These are phyloP conservation scores for Antheraea mylitta DNA, from an alignment of 1,140 invertebrate genomes.

Conservation along the genomic window DNA sequence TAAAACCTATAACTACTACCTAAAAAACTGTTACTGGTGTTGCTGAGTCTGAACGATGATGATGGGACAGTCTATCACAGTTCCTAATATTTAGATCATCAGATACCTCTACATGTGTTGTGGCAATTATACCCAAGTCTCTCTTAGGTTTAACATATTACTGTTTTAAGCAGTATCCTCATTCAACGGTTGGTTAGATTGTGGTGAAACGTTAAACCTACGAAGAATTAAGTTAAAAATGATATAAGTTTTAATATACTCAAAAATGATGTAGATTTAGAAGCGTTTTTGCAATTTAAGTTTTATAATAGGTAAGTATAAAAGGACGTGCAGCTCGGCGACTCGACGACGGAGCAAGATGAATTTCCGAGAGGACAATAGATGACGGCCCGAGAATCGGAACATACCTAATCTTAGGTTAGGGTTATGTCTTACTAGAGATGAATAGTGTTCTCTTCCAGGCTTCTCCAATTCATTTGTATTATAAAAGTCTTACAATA, in stretches of 20 bases:
- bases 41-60: too few species aligned
- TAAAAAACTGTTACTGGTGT: too few species aligned
- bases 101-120: too few species aligned
- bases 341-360: background rate
- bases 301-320: background rate
- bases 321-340: background rate
- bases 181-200: too few species aligned
- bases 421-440: background rate
- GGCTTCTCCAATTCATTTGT: background rate
- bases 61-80: too few species aligned
- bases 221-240: too few species aligned
- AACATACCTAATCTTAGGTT: background rate
- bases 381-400: background rate
- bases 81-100: too few species aligned
- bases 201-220: too few species aligned
- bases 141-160: too few species aligned
- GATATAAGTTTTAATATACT: background rate
- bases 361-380: background rate
- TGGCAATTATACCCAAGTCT: too few species aligned
- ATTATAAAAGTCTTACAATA: background rate
- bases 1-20: too few species aligned
- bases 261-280: background rate
- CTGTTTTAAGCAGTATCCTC: too few species aligned
- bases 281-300: background rate
- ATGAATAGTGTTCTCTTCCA: background rate